Percentiles rank a stretch among this genome's conserved stretches.
Conservation (phyloP, 2,797 vertebrate species). For the Picus viridis region DNA sequence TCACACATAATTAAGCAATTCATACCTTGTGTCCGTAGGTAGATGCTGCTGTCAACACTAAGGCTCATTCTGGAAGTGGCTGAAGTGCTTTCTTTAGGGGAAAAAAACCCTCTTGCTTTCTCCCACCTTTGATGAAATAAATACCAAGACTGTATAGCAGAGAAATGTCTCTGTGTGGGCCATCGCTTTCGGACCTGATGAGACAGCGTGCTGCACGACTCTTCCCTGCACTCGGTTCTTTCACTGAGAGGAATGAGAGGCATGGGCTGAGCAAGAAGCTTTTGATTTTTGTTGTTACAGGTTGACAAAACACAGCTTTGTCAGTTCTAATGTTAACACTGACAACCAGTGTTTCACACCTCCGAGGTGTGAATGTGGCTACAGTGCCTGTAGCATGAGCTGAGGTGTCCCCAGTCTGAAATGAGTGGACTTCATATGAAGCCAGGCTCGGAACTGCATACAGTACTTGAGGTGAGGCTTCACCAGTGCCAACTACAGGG, state of each 20-base stretch:
- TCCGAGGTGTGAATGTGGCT: not conserved
- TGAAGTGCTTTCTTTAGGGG: constrained; percentile 34
- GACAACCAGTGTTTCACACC: not conserved
- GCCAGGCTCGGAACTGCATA: too few species aligned
- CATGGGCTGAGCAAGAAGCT: not conserved
- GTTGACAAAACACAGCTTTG: not conserved
- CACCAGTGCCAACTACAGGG: too few species aligned
- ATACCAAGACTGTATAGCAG: not conserved
- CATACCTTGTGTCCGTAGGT: constrained; percentile 37
- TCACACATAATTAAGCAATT: constrained; percentile 42
- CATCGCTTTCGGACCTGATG: constrained; percentile 11
- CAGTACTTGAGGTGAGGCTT: too few species aligned
- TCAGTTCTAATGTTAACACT: not conserved
- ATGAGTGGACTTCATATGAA: not conserved
- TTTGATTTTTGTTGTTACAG: not conserved
- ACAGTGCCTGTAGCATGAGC: not conserved
- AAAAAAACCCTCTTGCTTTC: not conserved
- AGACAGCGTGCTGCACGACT: constrained; percentile 47
- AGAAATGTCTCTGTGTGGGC: constrained; percentile 26
- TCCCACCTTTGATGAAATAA: constrained; percentile 30
- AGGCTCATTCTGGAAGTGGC: constrained; percentile 7
- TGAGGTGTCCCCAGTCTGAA: not conserved
- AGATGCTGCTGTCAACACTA: constrained; percentile 10
- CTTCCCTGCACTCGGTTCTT: not conserved
- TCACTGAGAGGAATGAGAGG: not conserved